These are phyloP conservation scores for Eumeta japonica DNA, from an alignment of 1,140 invertebrate species.

Conservation along the genomic window DNA sequence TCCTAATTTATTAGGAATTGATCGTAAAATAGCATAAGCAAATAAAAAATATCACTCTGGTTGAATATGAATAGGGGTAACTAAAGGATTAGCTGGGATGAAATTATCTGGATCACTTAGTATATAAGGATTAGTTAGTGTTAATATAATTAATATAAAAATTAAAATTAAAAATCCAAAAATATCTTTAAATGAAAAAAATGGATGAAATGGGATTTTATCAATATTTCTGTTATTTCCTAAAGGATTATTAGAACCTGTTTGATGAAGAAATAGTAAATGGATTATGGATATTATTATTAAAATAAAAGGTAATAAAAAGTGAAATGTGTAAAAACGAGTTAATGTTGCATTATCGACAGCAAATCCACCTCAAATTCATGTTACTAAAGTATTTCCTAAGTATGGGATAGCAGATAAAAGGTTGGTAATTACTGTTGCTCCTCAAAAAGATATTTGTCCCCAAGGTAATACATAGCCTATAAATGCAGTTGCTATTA, in stretches of 20 bases:
- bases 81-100: slow-evolving; percentile 61
- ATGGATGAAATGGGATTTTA: slow-evolving; percentile 62
- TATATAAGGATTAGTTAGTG: slow-evolving; percentile 53
- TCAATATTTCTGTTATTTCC: slow-evolving; percentile 57
- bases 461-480: slow-evolving; percentile 68
- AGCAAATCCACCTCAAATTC: slow-evolving; percentile 70
- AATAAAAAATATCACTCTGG: slow-evolving; percentile 74
- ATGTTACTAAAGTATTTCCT: slow-evolving; percentile 61
- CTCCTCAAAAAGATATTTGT: slow-evolving; percentile 71
- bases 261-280: slow-evolving; percentile 63
- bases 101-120: slow-evolving; percentile 67
- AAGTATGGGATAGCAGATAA: slow-evolving; percentile 67
- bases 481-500: slow-evolving; percentile 64
- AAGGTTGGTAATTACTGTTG: slow-evolving; percentile 72
- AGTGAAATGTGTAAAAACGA: slow-evolving; percentile 72
- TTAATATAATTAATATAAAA: slow-evolving; percentile 36
- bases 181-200: slow-evolving; percentile 59
- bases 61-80: slow-evolving; percentile 67
- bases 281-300: slow-evolving; percentile 60
- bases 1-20: slow-evolving; percentile 70
- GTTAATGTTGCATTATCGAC: slow-evolving; percentile 67
- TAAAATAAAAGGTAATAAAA: slow-evolving; percentile 69
- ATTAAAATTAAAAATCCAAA: slow-evolving; percentile 54
- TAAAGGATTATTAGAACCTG: slow-evolving; percentile 61
- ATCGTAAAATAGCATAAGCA: slow-evolving; percentile 70